Base-by-base conservation (phyloP, 2,888 invertebrate genomes). In the Xestoiulus laeticollis region DNA sequence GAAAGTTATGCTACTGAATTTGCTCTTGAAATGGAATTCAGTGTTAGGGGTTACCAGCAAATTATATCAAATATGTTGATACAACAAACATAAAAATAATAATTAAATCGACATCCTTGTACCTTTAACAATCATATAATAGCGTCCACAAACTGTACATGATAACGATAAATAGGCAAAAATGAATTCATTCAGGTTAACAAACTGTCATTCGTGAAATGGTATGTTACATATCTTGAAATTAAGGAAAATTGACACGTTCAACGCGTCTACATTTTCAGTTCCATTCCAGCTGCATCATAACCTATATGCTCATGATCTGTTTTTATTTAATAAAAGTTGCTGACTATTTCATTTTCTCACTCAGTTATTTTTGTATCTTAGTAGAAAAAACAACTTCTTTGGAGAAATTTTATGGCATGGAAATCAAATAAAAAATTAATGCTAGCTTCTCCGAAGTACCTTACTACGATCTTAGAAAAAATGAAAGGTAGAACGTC, bases 381-480 rank as follows among this genome's bases (percentile, higher is more conserved):
- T 78, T 78, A 78, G 78, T 78, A 78, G 78, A 78, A 78, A 78
- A 78, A 78, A 78, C 78, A 78, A 78, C 78, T 78, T 78, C 14
- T 30, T 30, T 78, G 78, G 78, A 78, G 78, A 78, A 78, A 78
- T 78, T n/a, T 30, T 78, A 78, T 78, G 78, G 78, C 78, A 78
- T 78, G 78, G 78, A 78, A 78, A 78, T 30, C n/a, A 30, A 78
- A 78, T 30, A 30, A 78, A 78, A 78, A 78, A 78, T 78, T 30
- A 78, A 78, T 78, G 78, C 78, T 78, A 78, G 78, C 78, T 78
- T 78, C 22, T 78, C 78, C 78, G 30, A 78, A 78, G 78, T 78
- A 78, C 78, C 78, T 78, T 78, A 78, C 78, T 78, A 78, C 78
- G 78, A 78, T 78, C 78, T 78, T 78, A 78, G 78, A 78, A 78